Evolutionary conservation across 2,888 invertebrate genomes (phyloP).

Genomic region (Calephelis perditalis): DNA sequence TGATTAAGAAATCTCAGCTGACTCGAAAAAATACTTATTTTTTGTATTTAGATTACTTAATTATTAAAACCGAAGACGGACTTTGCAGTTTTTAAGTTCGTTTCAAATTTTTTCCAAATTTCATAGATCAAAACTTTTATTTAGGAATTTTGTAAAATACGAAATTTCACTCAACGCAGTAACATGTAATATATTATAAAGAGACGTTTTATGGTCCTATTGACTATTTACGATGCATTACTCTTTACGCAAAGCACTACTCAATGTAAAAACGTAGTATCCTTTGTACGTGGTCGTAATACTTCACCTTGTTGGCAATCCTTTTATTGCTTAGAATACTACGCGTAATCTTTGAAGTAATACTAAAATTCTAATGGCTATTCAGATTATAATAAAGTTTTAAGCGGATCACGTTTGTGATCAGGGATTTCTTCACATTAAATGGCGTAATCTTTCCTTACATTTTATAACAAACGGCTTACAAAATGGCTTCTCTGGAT

Average conservation of each 20-base stretch:
- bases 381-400: neutral
- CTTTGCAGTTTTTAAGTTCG: too few relatives aligned
- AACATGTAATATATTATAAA: constrained; percentile 16
- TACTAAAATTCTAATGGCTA: neutral
- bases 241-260: constrained; percentile 7
- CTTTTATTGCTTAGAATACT: neutral
- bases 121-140: too few relatives aligned
- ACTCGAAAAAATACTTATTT: too few relatives aligned
- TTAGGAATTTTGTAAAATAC: too few relatives aligned
- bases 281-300: constrained; percentile 8
- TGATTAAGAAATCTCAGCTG: too few relatives aligned
- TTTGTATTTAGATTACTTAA: too few relatives aligned
- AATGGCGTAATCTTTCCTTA: too few relatives aligned
- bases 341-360: constrained; percentile 3
- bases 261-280: constrained; percentile 8
- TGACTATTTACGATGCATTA: constrained; percentile 16
- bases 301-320: constrained; percentile 3
- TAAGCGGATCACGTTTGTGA: too few relatives aligned
- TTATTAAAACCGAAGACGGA: too few relatives aligned
- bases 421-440: too few relatives aligned
- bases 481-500: neutral
- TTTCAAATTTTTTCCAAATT: too few relatives aligned
- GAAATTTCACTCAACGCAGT: neutral
- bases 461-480: too few relatives aligned
- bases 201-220: constrained; percentile 18